Conservation (phyloP, 2,888 invertebrate genomes). For the Pomacea canaliculata region DNA sequence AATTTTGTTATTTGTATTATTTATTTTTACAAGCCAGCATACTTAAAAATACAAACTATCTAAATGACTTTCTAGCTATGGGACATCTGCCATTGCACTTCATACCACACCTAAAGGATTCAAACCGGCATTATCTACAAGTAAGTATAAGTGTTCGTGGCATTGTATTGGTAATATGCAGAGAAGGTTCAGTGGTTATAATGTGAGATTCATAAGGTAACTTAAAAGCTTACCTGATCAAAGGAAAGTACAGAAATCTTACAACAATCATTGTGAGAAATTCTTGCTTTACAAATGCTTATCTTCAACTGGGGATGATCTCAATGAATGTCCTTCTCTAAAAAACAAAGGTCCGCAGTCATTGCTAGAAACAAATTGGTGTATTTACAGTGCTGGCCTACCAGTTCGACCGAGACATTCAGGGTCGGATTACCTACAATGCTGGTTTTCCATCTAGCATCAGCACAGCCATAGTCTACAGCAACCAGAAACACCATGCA, state of each 20-base stretch:
- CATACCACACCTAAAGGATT: constrained; percentile 85
- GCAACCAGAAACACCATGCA: constrained; percentile 78
- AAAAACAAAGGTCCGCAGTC: too few relatives aligned
- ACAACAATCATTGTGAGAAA: too few relatives aligned
- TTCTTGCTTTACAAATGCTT: too few relatives aligned
- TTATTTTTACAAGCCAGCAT: background rate
- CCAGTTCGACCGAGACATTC: constrained; percentile 88
- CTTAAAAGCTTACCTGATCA: too few relatives aligned
- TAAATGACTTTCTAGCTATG: constrained; percentile 71
- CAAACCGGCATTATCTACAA: constrained; percentile 82
- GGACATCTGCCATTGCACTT: constrained; percentile 81
- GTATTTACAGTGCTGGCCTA: constrained; percentile 75
- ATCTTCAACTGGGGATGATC: too few relatives aligned
- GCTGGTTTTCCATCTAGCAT: constrained; percentile 79
- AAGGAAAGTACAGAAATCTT: background rate
- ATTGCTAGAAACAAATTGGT: background rate
- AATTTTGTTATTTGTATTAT: too few relatives aligned
- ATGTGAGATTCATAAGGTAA: too few relatives aligned
- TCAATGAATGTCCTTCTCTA: too few relatives aligned
- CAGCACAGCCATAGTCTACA: constrained; percentile 84
- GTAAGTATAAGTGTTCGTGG: constrained; percentile 70
- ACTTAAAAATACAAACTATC: background rate
- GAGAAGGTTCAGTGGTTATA: background rate
- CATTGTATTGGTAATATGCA: too few relatives aligned
- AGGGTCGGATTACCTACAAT: constrained; percentile 89